Evolutionary conservation across 2,888 invertebrate species (phyloP).

Genomic region (Blastobasis lacticolella): DNA sequence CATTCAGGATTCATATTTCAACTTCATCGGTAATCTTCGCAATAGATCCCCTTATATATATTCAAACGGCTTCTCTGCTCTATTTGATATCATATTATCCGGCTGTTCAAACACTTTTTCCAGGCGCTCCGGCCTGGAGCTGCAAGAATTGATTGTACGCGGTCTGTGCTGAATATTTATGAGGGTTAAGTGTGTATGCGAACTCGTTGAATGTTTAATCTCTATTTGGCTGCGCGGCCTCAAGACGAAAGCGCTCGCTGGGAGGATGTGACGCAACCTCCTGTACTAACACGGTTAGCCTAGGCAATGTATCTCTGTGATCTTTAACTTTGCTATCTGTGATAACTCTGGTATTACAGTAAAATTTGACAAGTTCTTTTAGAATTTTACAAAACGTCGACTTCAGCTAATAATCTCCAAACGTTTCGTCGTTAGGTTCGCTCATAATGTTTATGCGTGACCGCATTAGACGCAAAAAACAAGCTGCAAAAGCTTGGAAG

Average conservation of each 20-base stretch:
- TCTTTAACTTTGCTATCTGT: too few relatives aligned
- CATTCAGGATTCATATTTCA: constrained; percentile 13
- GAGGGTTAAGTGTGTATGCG: constrained; percentile 71
- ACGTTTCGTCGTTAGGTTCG: too few relatives aligned
- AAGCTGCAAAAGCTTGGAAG: background rate
- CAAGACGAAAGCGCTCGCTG: too few relatives aligned
- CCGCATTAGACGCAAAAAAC: background rate
- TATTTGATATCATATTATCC: constrained; percentile 61
- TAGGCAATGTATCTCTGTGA: too few relatives aligned
- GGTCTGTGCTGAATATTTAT: constrained; percentile 68
- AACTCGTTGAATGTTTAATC: constrained; percentile 72
- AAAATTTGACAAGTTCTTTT: too few relatives aligned
- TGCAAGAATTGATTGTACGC: constrained; percentile 69
- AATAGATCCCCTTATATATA: constrained; percentile 41
- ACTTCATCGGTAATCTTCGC: constrained; percentile 7
- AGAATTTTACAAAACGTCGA: too few relatives aligned
- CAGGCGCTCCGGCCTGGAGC: constrained; percentile 30
- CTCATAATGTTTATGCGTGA: too few relatives aligned
- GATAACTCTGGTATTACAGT: too few relatives aligned
- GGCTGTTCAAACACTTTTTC: constrained; percentile 62
- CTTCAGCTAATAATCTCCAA: too few relatives aligned
- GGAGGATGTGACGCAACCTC: too few relatives aligned
- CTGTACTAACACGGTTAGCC: too few relatives aligned
- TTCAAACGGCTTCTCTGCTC: constrained; percentile 45
- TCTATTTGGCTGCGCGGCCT: constrained; percentile 42